Evolutionary conservation across 1,140 invertebrate species (phyloP), one percentile per base, ranked within the genome.

Genomic region (Zaprionus gabonicus): DNA sequence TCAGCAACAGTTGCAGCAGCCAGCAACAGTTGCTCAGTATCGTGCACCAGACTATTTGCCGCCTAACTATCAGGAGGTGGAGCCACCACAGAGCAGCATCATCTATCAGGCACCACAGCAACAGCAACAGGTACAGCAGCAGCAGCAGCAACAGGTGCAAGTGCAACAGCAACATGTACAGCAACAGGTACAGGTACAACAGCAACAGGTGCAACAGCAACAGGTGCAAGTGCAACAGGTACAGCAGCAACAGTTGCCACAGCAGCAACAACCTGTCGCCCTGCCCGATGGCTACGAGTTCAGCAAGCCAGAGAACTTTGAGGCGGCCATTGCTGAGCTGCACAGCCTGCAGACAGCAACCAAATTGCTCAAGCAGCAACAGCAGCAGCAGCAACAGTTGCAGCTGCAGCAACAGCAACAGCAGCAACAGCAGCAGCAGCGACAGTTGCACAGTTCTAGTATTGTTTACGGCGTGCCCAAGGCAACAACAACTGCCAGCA

Each of bases 291-390:
- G 88, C 46, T 91, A 91, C 49, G 88, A 91, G 31, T 91, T 91
- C 34, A 74, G 25, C 25, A 91, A 91, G 27, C 88, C 88, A 4
- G 88, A 90, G 1, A 90, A 87, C 46, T 58, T 76, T 13, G 90
- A 91, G 71, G 88, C 81, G n/a, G 88, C 88, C 20, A 91, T 91
- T 69, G 88, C 88, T 7, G 88, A 91, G 68, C 71, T 91, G n/a
- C 88, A 91, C 58, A 91, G 82, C 27, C 70, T 90, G 57, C 84
- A 87, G 57, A 81, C 80, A 9, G 81, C 87, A 66, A 87, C 80
- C 15, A 78, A 83, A 13, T 41, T 90, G 60, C 75, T 88, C 1
- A 85, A 88, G 41, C 78, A 90, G 34, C 68, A 72, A 15, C 69
- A 69, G 28, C 57, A 53, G 41, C 78, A 70, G 0, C 69, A 73